These are phyloP conservation scores for Momotus momota DNA, from an alignment of 2,797 vertebrate species.

Conservation along the genomic window DNA sequence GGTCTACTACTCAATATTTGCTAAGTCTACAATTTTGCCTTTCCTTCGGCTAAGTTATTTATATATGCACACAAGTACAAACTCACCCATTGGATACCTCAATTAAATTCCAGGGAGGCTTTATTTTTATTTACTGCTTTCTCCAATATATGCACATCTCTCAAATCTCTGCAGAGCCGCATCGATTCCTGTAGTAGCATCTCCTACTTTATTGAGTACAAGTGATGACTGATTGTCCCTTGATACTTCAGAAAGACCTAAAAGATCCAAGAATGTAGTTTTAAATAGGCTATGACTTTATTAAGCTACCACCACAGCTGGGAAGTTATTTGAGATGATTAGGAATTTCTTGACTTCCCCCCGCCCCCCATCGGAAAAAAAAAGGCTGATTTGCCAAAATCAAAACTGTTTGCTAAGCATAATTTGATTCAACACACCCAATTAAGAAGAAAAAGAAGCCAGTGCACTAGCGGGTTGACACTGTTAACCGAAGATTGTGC, in stretches of 20 bases:
- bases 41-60: neutral
- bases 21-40: neutral
- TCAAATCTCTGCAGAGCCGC: constrained; percentile 29
- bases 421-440: constrained; percentile 11
- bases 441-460: constrained; percentile 39
- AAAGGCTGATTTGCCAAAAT: constrained; percentile 27
- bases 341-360: neutral
- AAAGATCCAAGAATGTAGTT: neutral
- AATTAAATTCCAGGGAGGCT: neutral
- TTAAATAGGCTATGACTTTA: neutral
- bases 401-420: constrained; percentile 21
- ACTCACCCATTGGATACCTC: neutral
- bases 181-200: constrained; percentile 30
- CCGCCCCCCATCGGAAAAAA: neutral
- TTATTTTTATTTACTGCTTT: constrained; percentile 58
- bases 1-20: neutral
- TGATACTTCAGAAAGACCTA: neutral
- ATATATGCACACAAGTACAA: neutral
- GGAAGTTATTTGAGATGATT: neutral
- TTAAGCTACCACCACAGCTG: neutral
- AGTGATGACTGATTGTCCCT: constrained; percentile 46
- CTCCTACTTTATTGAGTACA: constrained; percentile 17
- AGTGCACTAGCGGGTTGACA: constrained; percentile 14
- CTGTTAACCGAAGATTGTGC: constrained; percentile 42
- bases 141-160: neutral